A percentile compares a stretch with the other conserved stretches of the same genome.
Evolutionary conservation across 2,797 vertebrate species (phyloP).

Genomic region (Oceanodroma leucorhoa): DNA sequence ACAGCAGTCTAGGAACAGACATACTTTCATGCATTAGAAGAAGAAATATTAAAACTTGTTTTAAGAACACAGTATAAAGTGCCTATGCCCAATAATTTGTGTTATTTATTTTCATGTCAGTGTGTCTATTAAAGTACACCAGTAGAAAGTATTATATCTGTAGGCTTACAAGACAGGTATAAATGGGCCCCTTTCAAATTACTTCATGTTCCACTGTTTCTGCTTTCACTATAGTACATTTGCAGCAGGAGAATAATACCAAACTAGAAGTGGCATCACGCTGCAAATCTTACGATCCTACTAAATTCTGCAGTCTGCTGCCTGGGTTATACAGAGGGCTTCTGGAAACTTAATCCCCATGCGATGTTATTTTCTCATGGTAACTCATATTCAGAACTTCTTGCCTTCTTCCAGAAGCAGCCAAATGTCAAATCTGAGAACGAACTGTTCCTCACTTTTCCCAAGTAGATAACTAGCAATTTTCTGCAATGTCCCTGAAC

Average conservation of each 20-base stretch:
- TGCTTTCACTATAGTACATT: background rate
- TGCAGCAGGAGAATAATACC: background rate
- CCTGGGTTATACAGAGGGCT: background rate
- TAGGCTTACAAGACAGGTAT: background rate
- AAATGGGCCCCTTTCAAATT: background rate
- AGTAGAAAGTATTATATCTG: background rate
- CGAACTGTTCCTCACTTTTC: slow-evolving; percentile 1
- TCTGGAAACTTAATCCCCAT: background rate
- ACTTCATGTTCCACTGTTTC: background rate
- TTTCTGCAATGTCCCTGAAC: slow-evolving; percentile 40
- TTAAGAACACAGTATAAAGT: background rate
- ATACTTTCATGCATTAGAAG: background rate
- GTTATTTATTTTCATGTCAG: background rate
- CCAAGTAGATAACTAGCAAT: slow-evolving; percentile 33
- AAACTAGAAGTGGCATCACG: background rate
- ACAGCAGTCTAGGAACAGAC: background rate
- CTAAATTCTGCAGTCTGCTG: background rate
- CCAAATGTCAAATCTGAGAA: slow-evolving; percentile 15
- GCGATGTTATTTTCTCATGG: background rate
- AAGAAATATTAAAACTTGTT: background rate
- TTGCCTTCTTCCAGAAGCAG: slow-evolving; percentile 3
- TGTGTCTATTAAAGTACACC: background rate
- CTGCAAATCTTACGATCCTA: background rate
- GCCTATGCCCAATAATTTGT: background rate
- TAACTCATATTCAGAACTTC: background rate